Percentiles rank a stretch among this genome's conserved stretches.
These are phyloP conservation scores for Sebastiscus albofasciatus DNA, from an alignment of 2,797 vertebrate species.

Conservation along the genomic window DNA sequence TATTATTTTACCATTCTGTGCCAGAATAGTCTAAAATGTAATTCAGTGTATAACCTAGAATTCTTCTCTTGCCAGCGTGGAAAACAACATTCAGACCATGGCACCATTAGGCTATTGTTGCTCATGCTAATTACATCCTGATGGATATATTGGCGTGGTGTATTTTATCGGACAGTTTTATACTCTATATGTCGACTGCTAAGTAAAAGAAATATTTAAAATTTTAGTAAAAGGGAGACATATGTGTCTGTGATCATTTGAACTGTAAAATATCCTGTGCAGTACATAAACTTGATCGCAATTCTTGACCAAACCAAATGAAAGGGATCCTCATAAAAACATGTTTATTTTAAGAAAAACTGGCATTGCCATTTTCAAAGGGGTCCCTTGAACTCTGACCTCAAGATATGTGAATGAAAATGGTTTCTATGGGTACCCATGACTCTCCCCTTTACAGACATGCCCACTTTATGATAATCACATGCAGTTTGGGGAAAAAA, in stretches of 20 bases:
- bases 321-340: neutral
- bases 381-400: no score
- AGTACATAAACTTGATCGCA: neutral
- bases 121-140: neutral
- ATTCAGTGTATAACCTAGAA: neutral
- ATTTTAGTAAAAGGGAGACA: neutral
- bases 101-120: neutral
- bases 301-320: neutral
- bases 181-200: neutral
- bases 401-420: no score
- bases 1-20: neutral
- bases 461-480: no score
- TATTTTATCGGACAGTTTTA: neutral
- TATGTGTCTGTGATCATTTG: neutral
- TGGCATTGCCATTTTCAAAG: no score
- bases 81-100: neutral
- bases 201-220: neutral
- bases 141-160: neutral
- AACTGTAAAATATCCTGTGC: neutral
- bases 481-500: no score
- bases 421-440: no score
- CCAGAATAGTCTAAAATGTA: neutral
- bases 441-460: no score
- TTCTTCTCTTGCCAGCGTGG: neutral
- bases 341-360: no score